Conservation (phyloP, 2,797 vertebrate genomes). For the Tokudaia tokunoshimensis region DNA sequence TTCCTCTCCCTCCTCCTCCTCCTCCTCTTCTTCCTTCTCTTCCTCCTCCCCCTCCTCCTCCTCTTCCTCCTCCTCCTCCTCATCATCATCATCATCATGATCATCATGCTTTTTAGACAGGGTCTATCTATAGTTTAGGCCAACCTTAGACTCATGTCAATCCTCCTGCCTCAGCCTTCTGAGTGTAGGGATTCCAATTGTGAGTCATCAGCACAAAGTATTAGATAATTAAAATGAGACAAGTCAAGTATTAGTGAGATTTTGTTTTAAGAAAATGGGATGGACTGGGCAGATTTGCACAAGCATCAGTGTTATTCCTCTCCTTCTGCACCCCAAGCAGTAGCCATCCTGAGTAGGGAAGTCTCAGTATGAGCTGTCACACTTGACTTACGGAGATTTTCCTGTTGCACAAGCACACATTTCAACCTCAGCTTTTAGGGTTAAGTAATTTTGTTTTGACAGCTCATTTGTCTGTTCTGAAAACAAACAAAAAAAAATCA, state of each 20-base stretch:
- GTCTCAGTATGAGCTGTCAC: neutral
- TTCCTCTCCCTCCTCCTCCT: no score
- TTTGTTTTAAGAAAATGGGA: constrained; percentile 27
- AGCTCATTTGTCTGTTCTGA: constrained; percentile 9
- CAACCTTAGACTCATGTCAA: neutral
- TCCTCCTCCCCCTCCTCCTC: neutral
- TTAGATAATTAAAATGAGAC: neutral
- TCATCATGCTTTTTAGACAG: neutral
- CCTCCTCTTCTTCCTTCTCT: no score
- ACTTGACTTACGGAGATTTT: neutral
- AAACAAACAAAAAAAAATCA: neutral
- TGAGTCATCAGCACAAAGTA: neutral
- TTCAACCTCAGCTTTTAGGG: constrained; percentile 12
- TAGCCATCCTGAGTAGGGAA: neutral
- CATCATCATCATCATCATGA: neutral
- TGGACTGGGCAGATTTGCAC: neutral
- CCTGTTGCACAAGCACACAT: neutral
- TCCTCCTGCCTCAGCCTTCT: neutral
- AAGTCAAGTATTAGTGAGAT: neutral
- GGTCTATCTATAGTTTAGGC: neutral
- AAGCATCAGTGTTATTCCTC: neutral
- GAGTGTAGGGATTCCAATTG: neutral
- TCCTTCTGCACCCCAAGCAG: neutral
- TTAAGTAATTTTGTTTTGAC: constrained; percentile 28
- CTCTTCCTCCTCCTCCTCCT: no score